Conservation (phyloP, 2,888 invertebrate genomes). For the Eristalinus aeneus region DNA sequence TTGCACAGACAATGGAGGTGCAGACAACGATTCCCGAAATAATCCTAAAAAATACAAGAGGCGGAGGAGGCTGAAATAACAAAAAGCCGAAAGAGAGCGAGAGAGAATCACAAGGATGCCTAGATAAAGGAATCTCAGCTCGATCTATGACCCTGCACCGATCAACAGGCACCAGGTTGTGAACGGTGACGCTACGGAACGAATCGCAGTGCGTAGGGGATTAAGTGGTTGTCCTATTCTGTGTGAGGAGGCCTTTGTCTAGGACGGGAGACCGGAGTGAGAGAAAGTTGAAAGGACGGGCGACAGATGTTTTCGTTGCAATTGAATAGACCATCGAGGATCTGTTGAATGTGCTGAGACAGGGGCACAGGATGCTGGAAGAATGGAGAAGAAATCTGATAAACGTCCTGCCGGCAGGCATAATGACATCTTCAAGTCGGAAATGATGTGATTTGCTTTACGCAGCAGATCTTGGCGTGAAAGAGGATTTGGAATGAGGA, state of each 20-base stretch:
- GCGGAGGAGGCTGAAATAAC: constrained; percentile 12
- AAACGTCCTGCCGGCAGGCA: background rate
- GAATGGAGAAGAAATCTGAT: background rate
- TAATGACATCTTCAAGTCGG: constrained; percentile 6
- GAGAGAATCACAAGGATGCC: constrained; percentile 4
- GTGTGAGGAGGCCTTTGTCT: constrained; percentile 50
- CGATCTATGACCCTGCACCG: constrained; percentile 40
- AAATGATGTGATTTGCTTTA: constrained; percentile 28
- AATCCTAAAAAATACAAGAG: constrained; percentile 18
- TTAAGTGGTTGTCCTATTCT: constrained; percentile 53
- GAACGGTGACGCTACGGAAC: constrained; percentile 48
- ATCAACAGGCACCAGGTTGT: constrained; percentile 47
- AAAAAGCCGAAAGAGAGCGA: background rate
- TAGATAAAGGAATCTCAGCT: constrained; percentile 46
- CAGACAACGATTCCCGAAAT: constrained; percentile 34
- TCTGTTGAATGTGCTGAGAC: background rate
- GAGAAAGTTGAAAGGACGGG: background rate
- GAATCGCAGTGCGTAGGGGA: constrained; percentile 61
- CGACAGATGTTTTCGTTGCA: background rate
- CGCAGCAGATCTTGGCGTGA: background rate
- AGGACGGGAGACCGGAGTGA: constrained; percentile 30
- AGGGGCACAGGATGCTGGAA: constrained; percentile 42
- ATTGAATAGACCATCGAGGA: too few species aligned
- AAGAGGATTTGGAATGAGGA: background rate
- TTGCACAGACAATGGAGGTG: constrained; percentile 63